Conservation (phyloP, 1,140 invertebrate genomes). For the Danaus plexippus region DNA sequence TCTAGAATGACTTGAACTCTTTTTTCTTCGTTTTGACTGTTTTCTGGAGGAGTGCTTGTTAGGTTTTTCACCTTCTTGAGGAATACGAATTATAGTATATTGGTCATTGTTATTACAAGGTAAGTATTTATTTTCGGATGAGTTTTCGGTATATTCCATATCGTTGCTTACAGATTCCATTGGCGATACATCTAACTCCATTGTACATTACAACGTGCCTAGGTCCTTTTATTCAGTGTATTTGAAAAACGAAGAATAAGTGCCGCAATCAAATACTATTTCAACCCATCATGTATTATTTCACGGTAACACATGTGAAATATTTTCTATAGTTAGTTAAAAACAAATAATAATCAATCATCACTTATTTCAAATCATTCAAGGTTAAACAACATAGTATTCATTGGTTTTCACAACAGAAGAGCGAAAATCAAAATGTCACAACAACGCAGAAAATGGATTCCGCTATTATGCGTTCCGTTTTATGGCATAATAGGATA, state of each 20-base stretch:
- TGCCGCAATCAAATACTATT: constrained; percentile 57
- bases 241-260: constrained; percentile 39
- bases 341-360: constrained; percentile 30
- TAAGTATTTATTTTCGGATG: constrained; percentile 58
- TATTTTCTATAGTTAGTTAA: constrained; percentile 26
- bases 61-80: constrained; percentile 57
- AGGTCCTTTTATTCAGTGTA: constrained; percentile 21
- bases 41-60: constrained; percentile 74
- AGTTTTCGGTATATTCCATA: constrained; percentile 60
- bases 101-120: constrained; percentile 58
- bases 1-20: constrained; percentile 81
- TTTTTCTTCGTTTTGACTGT: constrained; percentile 83
- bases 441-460: constrained; percentile 71
- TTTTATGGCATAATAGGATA: constrained; percentile 11
- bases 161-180: constrained; percentile 40
- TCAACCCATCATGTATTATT: constrained; percentile 63
- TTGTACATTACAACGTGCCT: constrained; percentile 34
- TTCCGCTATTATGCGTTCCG: constrained; percentile 35
- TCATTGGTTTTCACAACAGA: constrained; percentile 40
- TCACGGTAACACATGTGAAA: constrained; percentile 24
- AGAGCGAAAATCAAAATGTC: constrained; percentile 63
- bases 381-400: constrained; percentile 39
- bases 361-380: constrained; percentile 40
- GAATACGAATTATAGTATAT: constrained; percentile 59
- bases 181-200: constrained; percentile 62